Base-by-base conservation (phyloP, 1,140 invertebrate genomes). In the Zophobas morio region DNA sequence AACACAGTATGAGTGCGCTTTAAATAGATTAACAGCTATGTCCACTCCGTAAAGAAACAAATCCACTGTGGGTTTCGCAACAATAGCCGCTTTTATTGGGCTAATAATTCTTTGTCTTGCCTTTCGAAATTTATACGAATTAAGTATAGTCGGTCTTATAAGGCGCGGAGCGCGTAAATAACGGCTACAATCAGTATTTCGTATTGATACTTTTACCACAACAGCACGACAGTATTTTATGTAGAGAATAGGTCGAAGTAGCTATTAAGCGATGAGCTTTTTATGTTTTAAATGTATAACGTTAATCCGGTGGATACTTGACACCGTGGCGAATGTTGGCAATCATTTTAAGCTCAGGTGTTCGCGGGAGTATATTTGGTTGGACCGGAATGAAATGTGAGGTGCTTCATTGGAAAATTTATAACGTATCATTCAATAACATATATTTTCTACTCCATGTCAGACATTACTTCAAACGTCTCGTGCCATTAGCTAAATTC, bases 51-150 rank as follows among this genome's bases (percentile, higher is more conserved):
- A 73, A 73, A 56, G 54, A 73, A 73, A 73, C 71, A 73, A 73
- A 73, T 73, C 71, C 49, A 42, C 33, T 40, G 54, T 36, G 49
- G 71, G 71, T 73, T 73, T 56, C 35, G 37, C 71, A 73, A 73
- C 71, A 73, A 73, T 73, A 73, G 71, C 71, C 51, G 42, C 54
- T 56, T 73, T 73, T 73, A 73, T 73, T 73, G 71, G 71, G 8
- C 51, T 73, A 73, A 73, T 73, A 73, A 54, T 73, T 73, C 71
- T 73, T 73, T 73, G 71, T 73, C 71, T 73, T 54, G 71, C 32
- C 71, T 73, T 54, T 42, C 34, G n/a, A 56, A 73, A 73, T 73
- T 73, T 73, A 73, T 73, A 73, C 71, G 71, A 73, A 73, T 73
- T 73, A 56, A 73, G 47, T 73, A 56, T 73, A 73, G 71, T 73